Base-by-base conservation (phyloP, 2,797 vertebrate species). In the Ciconia nigra region DNA sequence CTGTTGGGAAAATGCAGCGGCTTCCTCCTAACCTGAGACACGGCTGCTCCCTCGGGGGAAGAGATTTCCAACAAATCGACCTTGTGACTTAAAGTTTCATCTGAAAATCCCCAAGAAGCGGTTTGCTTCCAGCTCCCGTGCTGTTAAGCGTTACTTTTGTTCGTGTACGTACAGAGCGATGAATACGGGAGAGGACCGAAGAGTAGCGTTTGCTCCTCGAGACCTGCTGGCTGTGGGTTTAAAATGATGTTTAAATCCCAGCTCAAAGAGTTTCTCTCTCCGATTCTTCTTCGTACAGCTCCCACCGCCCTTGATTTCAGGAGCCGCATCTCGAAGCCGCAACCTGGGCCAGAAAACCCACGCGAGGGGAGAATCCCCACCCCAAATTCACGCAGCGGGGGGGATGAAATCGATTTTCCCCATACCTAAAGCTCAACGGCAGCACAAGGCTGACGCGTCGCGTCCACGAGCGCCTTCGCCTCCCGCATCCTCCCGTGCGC, bases 131-230 rank as follows among this genome's bases (percentile, higher is more conserved):
- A 55, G 51, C 20, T 46, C 51, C 26, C 4, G 0, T 3, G 11
- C 13, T 41, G 16, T 10, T 18, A 29, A 33, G n/a, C 0, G 3
- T 19, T 19, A 25, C 33, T 39, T 49, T 39, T 47, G 42, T 62
- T n/a, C 54, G 51, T 7, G 6, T 16, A 25, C 1, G 1, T 5
- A 5, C 1, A 19, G 15, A 25, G 9, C 1, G 6, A 15, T 12
- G 2, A 51, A 29, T 5, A 22, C 0, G 15, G 35, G 37, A 29
- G 13, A 42, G 26, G 26, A 31, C 1, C 0, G 13, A 44, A 26
- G 16, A 42, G 16, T 2, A 6, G 10, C 1, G 2, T 24, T 61
- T 7, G 37, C 9, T 44, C 33, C 67, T 21, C 17, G 2, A 26
- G 81, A 44, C 33, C 54, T 22, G 24, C 29, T 9, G 8, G 4